A percentile compares a stretch with the other conserved stretches of the same genome.
Evolutionary conservation across 2,113 vertebrate genomes (phyloP).

Genomic region (Sphaerodactylus townsendi): DNA sequence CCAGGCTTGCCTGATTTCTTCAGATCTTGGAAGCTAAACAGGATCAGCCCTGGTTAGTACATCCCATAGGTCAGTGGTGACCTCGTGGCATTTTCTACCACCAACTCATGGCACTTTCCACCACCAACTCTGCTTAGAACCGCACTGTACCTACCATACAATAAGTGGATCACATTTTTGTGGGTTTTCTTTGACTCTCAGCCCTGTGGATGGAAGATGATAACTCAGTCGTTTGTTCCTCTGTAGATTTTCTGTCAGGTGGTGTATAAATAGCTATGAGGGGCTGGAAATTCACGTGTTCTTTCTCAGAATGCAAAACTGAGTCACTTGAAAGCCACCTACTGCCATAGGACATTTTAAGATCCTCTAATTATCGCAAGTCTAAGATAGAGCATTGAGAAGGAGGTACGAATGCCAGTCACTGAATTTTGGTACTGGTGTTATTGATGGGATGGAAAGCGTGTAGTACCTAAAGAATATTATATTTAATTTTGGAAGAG

Average conservation of each 20-base stretch:
- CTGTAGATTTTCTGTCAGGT: conserved; percentile 67
- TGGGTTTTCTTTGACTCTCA: conserved; percentile 9
- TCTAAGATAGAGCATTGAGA: conserved; percentile 4
- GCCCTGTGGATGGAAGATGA: conserved; percentile 38
- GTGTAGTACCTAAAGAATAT: not conserved
- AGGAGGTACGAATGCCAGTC: not conserved
- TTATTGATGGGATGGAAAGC: conserved; percentile 1
- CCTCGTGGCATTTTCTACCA: no score
- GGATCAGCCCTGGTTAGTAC: no score
- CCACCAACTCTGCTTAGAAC: no score
- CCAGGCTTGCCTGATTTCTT: no score
- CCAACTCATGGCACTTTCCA: no score
- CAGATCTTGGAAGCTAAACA: no score
- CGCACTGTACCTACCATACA: no score
- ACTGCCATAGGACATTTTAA: conserved; percentile 61
- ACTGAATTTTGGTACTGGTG: not conserved
- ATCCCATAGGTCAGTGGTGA: no score
- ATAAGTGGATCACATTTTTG: no score
- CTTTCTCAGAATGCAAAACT: conserved; percentile 65
- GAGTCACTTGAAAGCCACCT: conserved; percentile 71
- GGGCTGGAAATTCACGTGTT: conserved; percentile 59
- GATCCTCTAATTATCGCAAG: conserved; percentile 56
- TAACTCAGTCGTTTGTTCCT: conserved; percentile 47
- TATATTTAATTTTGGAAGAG: not conserved
- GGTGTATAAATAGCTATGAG: conserved; percentile 67